Conservation (phyloP, 2,113 vertebrate genomes). For the Nesogale talazaci region DNA sequence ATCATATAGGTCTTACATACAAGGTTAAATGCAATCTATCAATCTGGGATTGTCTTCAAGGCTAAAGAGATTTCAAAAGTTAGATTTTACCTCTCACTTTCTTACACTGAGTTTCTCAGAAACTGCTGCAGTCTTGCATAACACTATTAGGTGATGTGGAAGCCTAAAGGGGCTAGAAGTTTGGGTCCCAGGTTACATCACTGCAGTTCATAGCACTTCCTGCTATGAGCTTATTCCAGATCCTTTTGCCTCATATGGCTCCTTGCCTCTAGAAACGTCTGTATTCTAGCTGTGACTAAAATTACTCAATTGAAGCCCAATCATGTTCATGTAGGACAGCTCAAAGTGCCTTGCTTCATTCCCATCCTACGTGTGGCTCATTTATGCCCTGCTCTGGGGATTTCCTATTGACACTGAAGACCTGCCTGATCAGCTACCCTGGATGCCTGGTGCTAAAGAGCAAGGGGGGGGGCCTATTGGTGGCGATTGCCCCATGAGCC, state of each 20-base stretch:
- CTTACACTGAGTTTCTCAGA: not conserved
- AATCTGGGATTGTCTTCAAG: conserved; percentile 19
- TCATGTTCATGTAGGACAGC: not conserved
- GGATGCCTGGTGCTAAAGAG: fast-evolving
- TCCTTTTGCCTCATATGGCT: not conserved
- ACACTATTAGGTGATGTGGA: not conserved
- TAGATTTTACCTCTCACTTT: not conserved
- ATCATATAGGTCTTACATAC: conserved; percentile 42
- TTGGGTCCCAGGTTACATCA: not conserved
- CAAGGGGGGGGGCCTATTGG: not conserved
- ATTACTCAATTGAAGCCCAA: too few species aligned
- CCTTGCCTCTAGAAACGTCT: not conserved
- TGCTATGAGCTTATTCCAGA: not conserved
- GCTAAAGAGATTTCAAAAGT: not conserved
- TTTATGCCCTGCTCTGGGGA: not conserved
- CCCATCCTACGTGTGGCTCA: not conserved
- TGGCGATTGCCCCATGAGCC: not conserved
- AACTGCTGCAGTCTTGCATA: not conserved
- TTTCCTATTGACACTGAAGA: not conserved
- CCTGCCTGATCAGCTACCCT: too few species aligned
- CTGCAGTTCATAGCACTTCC: not conserved
- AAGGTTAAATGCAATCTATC: not conserved
- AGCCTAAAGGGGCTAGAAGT: not conserved
- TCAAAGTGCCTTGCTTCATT: not conserved
- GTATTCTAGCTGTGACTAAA: not conserved